Evolutionary conservation across 2,113 vertebrate species (phyloP).

Genomic region (Saguinus midas): DNA sequence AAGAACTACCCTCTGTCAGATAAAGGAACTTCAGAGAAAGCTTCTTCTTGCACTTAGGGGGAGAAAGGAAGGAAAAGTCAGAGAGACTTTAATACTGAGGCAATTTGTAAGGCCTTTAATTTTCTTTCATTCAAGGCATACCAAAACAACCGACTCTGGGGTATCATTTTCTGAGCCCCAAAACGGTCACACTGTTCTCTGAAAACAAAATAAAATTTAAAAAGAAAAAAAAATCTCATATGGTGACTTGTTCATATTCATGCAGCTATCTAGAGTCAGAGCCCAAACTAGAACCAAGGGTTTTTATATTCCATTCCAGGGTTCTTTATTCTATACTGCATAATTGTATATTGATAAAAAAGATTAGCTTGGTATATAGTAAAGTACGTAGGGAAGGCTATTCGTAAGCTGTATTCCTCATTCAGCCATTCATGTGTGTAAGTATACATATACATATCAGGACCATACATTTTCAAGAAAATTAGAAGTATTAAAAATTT

Average conservation of each 20-base stretch:
- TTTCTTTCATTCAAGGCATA: background rate
- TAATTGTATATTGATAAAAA: background rate
- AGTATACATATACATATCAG: background rate
- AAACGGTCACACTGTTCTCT: background rate
- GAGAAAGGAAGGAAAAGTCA: background rate
- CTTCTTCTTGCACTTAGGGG: background rate
- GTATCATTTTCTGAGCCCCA: background rate
- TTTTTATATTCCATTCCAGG: background rate
- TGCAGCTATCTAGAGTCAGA: background rate
- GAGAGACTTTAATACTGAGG: background rate
- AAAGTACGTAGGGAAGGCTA: background rate
- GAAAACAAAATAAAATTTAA: background rate
- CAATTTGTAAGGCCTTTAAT: background rate
- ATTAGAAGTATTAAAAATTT: background rate
- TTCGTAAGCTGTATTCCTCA: background rate
- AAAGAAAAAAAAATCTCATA: background rate
- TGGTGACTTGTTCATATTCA: background rate
- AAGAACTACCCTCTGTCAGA: background rate
- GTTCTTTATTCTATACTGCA: background rate
- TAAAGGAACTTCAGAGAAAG: background rate
- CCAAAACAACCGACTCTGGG: background rate
- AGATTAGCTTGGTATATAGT: background rate
- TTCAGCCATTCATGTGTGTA: background rate
- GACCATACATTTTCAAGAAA: background rate
- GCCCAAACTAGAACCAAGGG: background rate